Conservation (phyloP, 2,113 vertebrate species). For the Lepus timidus region DNA sequence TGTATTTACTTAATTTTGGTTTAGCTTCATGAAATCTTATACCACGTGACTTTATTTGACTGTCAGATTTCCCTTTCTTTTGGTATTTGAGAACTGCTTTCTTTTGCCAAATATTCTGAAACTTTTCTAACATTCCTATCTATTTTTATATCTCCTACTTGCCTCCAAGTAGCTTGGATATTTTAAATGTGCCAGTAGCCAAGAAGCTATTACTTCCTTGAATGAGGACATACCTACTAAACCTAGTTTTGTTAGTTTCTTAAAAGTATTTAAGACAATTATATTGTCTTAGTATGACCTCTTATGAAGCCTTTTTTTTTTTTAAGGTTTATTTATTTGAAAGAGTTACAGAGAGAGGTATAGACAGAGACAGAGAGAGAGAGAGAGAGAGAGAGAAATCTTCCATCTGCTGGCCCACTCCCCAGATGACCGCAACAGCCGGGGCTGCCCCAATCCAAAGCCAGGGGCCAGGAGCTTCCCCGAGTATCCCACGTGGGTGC, state of each 20-base stretch:
- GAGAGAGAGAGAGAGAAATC: too few species aligned
- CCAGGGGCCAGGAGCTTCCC: too few species aligned
- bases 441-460: too few species aligned
- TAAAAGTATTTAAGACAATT: neutral
- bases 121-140: neutral
- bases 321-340: too few species aligned
- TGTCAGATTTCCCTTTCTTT: neutral
- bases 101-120: constrained; percentile 21
- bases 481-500: too few species aligned
- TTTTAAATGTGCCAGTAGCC: neutral
- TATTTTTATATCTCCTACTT: constrained; percentile 39
- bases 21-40: neutral
- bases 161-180: neutral
- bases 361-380: too few species aligned
- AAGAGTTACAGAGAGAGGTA: too few species aligned
- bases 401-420: too few species aligned
- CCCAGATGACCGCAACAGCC: too few species aligned
- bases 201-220: neutral
- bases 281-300: constrained; percentile 11
- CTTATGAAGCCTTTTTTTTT: neutral
- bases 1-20: neutral
- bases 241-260: neutral
- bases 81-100: constrained; percentile 30
- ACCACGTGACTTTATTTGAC: neutral
- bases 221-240: neutral